These are phyloP conservation scores for Drosophila siamana DNA, from an alignment of 2,888 invertebrate species.

Conservation along the genomic window DNA sequence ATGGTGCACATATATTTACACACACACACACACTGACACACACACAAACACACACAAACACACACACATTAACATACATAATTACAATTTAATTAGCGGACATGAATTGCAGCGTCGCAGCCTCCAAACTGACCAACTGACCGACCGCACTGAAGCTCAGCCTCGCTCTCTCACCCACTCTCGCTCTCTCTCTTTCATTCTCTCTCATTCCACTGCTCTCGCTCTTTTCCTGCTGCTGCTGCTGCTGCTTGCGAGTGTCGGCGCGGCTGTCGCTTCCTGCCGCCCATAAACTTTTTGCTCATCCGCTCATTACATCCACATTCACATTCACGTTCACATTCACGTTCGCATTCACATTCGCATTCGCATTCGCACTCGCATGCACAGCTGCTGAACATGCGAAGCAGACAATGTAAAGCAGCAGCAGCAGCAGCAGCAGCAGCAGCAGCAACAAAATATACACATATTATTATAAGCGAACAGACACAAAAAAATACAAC, in stretches of 20 bases:
- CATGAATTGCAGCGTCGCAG: slow-evolving; percentile 72
- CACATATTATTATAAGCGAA: slow-evolving; percentile 30
- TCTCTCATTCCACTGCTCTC: neutral
- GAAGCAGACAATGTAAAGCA: slow-evolving; percentile 63
- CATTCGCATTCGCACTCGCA: slow-evolving; percentile 14
- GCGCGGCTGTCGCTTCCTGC: slow-evolving; percentile 72
- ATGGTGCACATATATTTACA: slow-evolving; percentile 18
- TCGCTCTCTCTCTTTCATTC: neutral
- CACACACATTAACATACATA: slow-evolving; percentile 72
- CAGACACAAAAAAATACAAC: slow-evolving; percentile 5
- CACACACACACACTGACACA: slow-evolving; percentile 11
- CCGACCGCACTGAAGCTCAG: slow-evolving; percentile 39
- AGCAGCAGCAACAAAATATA: slow-evolving; percentile 11
- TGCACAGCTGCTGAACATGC: slow-evolving; percentile 53
- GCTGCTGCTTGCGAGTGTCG: slow-evolving; percentile 59
- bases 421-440: slow-evolving; percentile 26
- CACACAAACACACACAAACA: slow-evolving; percentile 38
- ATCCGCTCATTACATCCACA: slow-evolving; percentile 62
- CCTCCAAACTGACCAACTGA: slow-evolving; percentile 51
- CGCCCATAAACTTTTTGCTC: slow-evolving; percentile 69
- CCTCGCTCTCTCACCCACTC: neutral
- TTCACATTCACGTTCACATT: slow-evolving; percentile 19
- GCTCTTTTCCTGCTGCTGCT: slow-evolving; percentile 19
- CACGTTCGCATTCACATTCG: slow-evolving; percentile 11
- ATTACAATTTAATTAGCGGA: slow-evolving; percentile 79